phyloP scores from a whole-genome alignment of 1,140 invertebrate genomes.

The Medauroidea extradentata region DNA sequence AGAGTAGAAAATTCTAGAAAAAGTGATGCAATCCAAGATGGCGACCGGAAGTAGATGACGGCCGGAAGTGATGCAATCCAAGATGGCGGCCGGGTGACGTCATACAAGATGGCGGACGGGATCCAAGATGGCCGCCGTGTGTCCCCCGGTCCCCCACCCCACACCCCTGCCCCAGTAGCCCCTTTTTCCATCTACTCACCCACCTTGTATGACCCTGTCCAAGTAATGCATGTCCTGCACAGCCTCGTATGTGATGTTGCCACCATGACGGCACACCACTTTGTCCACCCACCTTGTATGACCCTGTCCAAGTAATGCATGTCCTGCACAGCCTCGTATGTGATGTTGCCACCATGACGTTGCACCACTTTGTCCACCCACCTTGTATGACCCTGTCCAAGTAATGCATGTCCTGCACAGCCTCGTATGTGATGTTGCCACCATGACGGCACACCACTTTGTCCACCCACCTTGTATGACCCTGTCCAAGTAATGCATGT shows the following conservation, averaged over 20 bases:
- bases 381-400: conserved; percentile 1
- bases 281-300: conserved; percentile 2
- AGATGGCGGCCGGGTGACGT: too few relatives aligned
- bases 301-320: conserved; percentile 8
- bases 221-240: conserved; percentile 44
- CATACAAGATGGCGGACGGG: too few relatives aligned
- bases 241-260: conserved; percentile 40
- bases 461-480: neutral
- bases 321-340: neutral
- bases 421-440: conserved; percentile 1
- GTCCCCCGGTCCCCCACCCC: too few relatives aligned
- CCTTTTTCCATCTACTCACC: too few relatives aligned
- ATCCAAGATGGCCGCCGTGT: too few relatives aligned
- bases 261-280: conserved; percentile 34
- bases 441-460: neutral
- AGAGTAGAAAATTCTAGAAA: too few relatives aligned
- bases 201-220: too few relatives aligned
- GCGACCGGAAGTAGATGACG: too few relatives aligned
- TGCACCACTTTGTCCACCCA: conserved; percentile 27
- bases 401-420: conserved; percentile 1
- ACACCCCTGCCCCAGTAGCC: too few relatives aligned
- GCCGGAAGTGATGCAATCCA: too few relatives aligned
- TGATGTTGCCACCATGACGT: neutral
- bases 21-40: too few relatives aligned
- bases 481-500: conserved; percentile 5